Evolutionary conservation across 1,140 invertebrate species (phyloP), one percentile per base, ranked within the genome.

Genomic region (Scaptomyza graminum): DNA sequence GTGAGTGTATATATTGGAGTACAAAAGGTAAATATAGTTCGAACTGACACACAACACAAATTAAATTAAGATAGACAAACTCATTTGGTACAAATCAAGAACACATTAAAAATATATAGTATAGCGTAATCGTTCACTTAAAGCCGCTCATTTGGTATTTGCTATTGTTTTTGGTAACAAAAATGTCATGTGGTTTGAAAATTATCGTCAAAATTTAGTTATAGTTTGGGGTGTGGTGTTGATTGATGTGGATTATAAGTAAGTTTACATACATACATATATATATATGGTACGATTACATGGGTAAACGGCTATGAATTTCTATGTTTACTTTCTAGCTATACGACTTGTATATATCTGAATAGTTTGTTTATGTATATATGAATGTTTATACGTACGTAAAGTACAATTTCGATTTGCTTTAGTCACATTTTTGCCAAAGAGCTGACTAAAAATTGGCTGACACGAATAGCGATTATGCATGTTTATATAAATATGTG

Each of bases 1-100:
- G 34, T 60, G 6, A 31, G 25, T 52, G 16, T 55, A 12, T 52
- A 74, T 79, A 76, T 84, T 76, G 61, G 80, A 76, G 66, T 68
- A 75, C 71, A 39, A 52, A 25, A 52, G 49, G 67, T 67, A 65
- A 34, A 57, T 41, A 57, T 31, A 47, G 28, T 18, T 41, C 49
- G 63, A 72, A 46, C 63, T 73, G 69, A 74, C 76, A 81, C 64
- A 77, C 47, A 59, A 73, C 46, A 60, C 31, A 73, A 47, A 41
- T 28, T 4, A 60, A 59, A 22, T 60, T 6, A 60, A 44, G 18
- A 22, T 37, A 34, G 16, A 25, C 8, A 44, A 61, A 52, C 5
- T 37, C n/a, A 46, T 54, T 59, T 46, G n/a, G 25, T 13, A 25
- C 28, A 18, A 44, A 64, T 55, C 46, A 22, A 28, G 22, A 67